These are phyloP conservation scores for Tethea ocularis DNA, from an alignment of 2,888 invertebrate species.

Conservation along the genomic window DNA sequence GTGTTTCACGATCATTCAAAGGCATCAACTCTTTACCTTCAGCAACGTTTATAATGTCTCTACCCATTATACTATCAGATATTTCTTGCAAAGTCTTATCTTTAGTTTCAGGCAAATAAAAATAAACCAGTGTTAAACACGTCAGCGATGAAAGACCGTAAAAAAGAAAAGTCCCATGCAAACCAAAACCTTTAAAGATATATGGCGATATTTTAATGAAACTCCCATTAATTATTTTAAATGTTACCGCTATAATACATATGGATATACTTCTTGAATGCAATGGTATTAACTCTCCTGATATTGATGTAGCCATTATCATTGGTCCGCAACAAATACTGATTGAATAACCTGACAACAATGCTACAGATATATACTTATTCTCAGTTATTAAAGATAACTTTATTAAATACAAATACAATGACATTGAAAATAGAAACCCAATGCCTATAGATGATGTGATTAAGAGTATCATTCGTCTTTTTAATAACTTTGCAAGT, in stretches of 20 bases:
- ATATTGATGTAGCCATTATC: background rate
- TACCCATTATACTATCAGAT: conserved; percentile 21
- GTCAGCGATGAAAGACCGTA: conserved; percentile 31
- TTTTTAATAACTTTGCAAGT: background rate
- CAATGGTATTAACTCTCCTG: background rate
- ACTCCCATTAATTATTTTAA: conserved; percentile 24
- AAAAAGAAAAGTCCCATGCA: conserved; percentile 41
- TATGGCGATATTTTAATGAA: conserved; percentile 38
- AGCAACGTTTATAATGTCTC: background rate
- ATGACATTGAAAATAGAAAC: background rate
- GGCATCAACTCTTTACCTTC: background rate
- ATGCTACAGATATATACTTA: background rate
- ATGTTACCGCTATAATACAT: conserved; percentile 7
- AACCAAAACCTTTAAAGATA: conserved; percentile 26
- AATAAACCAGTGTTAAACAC: conserved; percentile 27
- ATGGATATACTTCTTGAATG: background rate
- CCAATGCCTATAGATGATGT: background rate
- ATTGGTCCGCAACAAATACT: conserved; percentile 1
- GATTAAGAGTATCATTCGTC: background rate
- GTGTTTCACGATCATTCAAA: background rate
- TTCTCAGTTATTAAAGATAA: background rate
- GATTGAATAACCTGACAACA: background rate
- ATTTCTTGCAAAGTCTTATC: conserved; percentile 38
- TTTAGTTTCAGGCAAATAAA: conserved; percentile 46
- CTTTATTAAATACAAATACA: background rate